Evolutionary conservation across 2,797 vertebrate genomes (phyloP), one percentile per base, ranked within the genome.

Genomic region (Micrastur ruficollis): DNA sequence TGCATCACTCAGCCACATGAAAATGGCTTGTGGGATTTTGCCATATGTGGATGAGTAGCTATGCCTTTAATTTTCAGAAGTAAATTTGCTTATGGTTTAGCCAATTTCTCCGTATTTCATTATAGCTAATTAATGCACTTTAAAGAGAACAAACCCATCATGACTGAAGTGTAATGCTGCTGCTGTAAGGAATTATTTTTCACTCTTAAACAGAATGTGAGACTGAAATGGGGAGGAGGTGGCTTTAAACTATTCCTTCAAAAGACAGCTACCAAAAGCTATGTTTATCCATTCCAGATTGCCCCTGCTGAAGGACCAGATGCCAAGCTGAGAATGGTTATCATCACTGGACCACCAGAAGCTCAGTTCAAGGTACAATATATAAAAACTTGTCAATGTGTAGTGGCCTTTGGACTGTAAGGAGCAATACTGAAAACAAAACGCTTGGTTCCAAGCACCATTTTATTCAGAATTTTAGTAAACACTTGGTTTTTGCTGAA

Each of bases 351-450:
- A 95, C 99, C 99, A 13, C 99, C 99, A 86, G 99, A 99, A 98
- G 99, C 99, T 98, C 99, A 99, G 96, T 99, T 99, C 96, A 99
- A 99, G 99, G 99, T 99, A 98, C 12, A 68, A n/a, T 8, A 66
- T 53, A 40, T 1, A 62, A 81, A 89, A 83, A 59, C 58, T 52
- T 87, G 50, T 55, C 68, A 58, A 52, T 68, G 12, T 66, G 18
- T 55, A 52, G 38, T 31, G 27, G 49, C 46, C 72, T 95, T 67
- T 75, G 38, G 36, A 42, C 31, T 36, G 5, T 40, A 85, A 65
- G 25, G 71, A 27, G 47, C 42, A 65, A 31, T 11, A 68, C 0
- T 61, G 81, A 86, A 85, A 93, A 36, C 18, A n/a, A 65, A 87
- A 27, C 16, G 31, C 38, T 71, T 70, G 36, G 5, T 86, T 92